These are phyloP conservation scores for Dermolepida albohirtum DNA, from an alignment of 2,888 invertebrate genomes.

Conservation along the genomic window DNA sequence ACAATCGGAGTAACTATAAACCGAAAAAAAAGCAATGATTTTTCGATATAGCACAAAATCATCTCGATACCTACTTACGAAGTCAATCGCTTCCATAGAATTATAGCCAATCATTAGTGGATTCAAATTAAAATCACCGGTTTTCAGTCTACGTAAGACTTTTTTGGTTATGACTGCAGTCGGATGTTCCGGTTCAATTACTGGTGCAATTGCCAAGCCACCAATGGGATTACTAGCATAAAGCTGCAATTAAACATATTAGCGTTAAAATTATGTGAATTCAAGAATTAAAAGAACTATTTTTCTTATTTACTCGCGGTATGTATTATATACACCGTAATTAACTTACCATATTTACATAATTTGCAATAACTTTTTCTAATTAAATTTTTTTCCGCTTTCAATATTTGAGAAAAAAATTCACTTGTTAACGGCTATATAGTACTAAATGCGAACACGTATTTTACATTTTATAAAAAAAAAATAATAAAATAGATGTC, in stretches of 20 bases:
- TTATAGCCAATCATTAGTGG: slow-evolving; percentile 35
- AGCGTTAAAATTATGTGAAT: no score
- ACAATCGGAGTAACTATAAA: not conserved
- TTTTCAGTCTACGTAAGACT: not conserved
- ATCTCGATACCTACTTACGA: not conserved
- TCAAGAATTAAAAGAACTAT: no score
- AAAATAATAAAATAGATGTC: no score
- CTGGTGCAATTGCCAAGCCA: slow-evolving; percentile 8
- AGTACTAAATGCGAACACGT: no score
- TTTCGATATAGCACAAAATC: not conserved
- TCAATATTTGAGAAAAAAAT: no score
- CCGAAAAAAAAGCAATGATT: not conserved
- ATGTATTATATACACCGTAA: no score
- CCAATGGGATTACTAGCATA: not conserved
- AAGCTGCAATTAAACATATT: slow-evolving; percentile 6
- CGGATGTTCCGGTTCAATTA: slow-evolving; percentile 34
- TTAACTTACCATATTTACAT: no score
- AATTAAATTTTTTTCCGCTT: no score
- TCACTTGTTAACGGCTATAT: no score
- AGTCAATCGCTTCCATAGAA: slow-evolving; percentile 22
- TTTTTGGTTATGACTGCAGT: slow-evolving; percentile 13
- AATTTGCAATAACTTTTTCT: no score
- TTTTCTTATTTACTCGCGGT: no score
- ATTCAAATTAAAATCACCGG: slow-evolving; percentile 13
- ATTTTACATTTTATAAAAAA: no score